These are phyloP conservation scores for Dione vanillae DNA, from an alignment of 2,888 invertebrate species.

Conservation along the genomic window DNA sequence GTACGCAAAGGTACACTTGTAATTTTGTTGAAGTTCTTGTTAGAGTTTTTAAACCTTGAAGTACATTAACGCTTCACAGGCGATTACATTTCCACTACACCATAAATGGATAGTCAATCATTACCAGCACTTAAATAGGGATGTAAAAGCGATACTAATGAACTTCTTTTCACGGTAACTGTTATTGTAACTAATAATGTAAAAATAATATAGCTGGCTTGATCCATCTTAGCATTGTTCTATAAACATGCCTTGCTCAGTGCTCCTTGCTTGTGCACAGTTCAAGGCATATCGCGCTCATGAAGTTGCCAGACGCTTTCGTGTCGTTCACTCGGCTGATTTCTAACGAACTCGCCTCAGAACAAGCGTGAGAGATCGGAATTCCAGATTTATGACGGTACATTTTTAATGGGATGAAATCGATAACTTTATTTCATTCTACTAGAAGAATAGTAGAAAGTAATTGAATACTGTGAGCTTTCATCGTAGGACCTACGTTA, in stretches of 20 bases:
- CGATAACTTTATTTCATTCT: slow-evolving; percentile 37
- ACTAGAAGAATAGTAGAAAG: slow-evolving; percentile 28
- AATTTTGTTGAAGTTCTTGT: slow-evolving; percentile 10
- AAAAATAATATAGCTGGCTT: not conserved
- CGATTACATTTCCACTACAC: slow-evolving; percentile 25
- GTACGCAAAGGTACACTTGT: not conserved
- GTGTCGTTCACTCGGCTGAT: slow-evolving; percentile 66
- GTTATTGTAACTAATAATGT: slow-evolving; percentile 19
- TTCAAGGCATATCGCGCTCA: slow-evolving; percentile 48
- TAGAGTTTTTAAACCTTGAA: slow-evolving; percentile 19
- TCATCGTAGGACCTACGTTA: not conserved
- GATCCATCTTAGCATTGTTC: slow-evolving; percentile 3
- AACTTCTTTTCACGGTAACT: slow-evolving; percentile 8
- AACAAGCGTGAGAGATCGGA: slow-evolving; percentile 72
- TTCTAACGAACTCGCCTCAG: slow-evolving; percentile 61
- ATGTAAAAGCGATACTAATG: slow-evolving; percentile 28
- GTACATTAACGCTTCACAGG: slow-evolving; percentile 33
- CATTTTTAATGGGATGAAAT: slow-evolving; percentile 52
- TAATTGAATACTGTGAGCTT: not conserved
- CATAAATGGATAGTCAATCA: slow-evolving; percentile 27
- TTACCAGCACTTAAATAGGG: slow-evolving; percentile 31
- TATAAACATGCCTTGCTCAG: slow-evolving; percentile 6
- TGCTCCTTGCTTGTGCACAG: slow-evolving; percentile 33
- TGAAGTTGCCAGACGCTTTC: slow-evolving; percentile 59
- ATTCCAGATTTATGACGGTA: slow-evolving; percentile 64